A percentile compares a stretch with the other conserved stretches of the same genome.
Conservation (phyloP, 2,113 vertebrate genomes). For the Vulpes ferrilata region DNA sequence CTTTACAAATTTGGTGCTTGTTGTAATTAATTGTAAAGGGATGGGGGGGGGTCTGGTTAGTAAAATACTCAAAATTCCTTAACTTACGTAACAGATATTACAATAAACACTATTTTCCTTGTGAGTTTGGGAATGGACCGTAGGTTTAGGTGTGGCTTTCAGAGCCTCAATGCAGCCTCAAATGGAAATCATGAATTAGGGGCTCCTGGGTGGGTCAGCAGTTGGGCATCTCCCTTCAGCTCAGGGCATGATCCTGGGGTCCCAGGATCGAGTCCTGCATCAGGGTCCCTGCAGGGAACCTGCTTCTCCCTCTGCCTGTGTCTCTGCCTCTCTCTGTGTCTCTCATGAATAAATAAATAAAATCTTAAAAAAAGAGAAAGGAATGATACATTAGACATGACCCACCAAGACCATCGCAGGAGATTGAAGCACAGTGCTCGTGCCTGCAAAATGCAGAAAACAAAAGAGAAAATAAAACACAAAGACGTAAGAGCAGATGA, state of each 20-base stretch:
- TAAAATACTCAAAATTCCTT: not conserved
- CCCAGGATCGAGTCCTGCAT: no score
- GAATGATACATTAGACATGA: no score
- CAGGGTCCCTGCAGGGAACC: no score
- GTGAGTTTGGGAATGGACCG: not conserved
- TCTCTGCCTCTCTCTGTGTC: no score
- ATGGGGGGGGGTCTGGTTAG: not conserved
- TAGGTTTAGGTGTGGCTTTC: not conserved
- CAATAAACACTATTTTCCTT: no score
- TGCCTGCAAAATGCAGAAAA: not conserved
- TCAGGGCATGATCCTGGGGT: no score
- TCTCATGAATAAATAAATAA: no score
- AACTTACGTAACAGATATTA: accelerated
- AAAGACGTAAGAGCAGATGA: accelerated
- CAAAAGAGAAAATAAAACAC: not conserved
- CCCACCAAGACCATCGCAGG: not conserved
- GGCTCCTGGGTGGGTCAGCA: no score
- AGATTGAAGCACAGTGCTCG: not conserved
- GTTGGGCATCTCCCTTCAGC: no score
- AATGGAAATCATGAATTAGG: not conserved
- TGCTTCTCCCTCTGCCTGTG: no score
- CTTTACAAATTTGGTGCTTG: not conserved
- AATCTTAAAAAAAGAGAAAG: no score
- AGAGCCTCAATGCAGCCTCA: not conserved
- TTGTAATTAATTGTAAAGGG: not conserved